Evolutionary conservation across 2,113 vertebrate species (phyloP).

Genomic region (Hirundichthys speculiger): DNA sequence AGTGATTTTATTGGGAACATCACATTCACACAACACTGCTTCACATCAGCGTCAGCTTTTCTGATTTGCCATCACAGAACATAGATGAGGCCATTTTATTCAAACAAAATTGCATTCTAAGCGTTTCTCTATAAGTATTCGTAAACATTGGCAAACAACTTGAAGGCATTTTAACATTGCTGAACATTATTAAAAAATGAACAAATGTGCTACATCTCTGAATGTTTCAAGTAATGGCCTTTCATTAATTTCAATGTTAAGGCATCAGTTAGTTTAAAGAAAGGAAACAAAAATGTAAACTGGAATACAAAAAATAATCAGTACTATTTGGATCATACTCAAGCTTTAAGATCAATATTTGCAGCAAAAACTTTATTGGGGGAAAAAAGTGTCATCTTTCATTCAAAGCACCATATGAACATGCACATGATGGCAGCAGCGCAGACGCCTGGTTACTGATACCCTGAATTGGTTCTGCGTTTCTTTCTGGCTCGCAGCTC

Average conservation of each 20-base stretch:
- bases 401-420: slow-evolving; percentile 19
- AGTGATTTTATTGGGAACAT: background rate
- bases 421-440: slow-evolving; percentile 9
- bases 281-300: background rate
- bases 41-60: too few species aligned
- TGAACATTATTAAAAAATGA: background rate
- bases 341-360: slow-evolving; percentile 16
- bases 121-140: too few species aligned
- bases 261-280: slow-evolving; percentile 26
- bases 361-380: slow-evolving; percentile 41
- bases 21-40: background rate
- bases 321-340: background rate
- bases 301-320: background rate
- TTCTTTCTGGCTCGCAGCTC: slow-evolving; percentile 89
- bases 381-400: slow-evolving; percentile 11
- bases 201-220: slow-evolving; percentile 12
- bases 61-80: too few species aligned
- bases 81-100: too few species aligned
- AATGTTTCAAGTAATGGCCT: slow-evolving; percentile 29
- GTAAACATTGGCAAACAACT: too few species aligned
- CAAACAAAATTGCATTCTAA: too few species aligned
- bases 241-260: slow-evolving; percentile 24
- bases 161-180: too few species aligned
- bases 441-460: slow-evolving; percentile 42
- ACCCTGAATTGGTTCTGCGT: slow-evolving; percentile 64